Conservation (phyloP, 2,113 vertebrate species). For the Eulemur rufifrons region DNA sequence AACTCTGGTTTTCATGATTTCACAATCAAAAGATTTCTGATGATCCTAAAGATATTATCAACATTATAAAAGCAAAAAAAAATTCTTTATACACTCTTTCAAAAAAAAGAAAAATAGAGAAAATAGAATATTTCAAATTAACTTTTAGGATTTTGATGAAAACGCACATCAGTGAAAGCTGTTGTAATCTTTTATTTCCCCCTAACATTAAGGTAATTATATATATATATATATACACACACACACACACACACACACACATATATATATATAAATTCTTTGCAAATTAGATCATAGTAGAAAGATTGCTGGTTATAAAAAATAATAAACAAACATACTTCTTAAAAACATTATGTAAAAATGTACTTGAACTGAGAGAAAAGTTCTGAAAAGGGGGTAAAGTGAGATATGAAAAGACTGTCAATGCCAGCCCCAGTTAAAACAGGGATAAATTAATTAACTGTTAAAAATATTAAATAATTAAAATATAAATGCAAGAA, state of each 20-base stretch:
- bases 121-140: background rate
- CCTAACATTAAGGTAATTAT: background rate
- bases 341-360: background rate
- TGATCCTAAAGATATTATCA: background rate
- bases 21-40: slow-evolving; percentile 17
- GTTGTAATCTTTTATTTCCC: background rate
- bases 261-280: background rate
- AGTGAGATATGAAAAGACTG: background rate
- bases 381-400: background rate
- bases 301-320: background rate
- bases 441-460: background rate
- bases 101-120: slow-evolving; percentile 13
- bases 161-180: background rate
- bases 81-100: background rate
- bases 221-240: too few relatives aligned
- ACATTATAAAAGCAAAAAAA: background rate
- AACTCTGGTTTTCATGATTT: background rate
- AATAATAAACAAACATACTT: background rate
- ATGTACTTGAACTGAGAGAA: background rate
- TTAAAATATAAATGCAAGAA: slow-evolving; percentile 2
- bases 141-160: background rate
- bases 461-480: background rate
- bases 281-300: background rate
- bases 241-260: too few relatives aligned
- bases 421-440: background rate